phyloP scores from a whole-genome alignment of 2,797 vertebrate species.

The Buphagus erythrorhynchus region DNA sequence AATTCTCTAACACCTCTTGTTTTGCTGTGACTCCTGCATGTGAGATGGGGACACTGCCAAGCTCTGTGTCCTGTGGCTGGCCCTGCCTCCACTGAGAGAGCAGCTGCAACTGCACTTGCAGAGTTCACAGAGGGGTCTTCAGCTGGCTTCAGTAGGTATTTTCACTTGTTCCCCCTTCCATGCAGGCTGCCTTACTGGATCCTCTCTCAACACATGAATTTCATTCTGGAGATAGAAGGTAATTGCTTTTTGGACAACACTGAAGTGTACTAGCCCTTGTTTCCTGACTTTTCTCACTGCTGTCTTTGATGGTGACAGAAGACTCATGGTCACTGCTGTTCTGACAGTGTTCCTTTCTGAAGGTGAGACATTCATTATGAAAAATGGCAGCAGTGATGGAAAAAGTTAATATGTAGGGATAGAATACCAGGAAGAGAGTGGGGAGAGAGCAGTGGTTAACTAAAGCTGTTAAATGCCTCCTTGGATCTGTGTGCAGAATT shows the following conservation, averaged over 20 bases:
- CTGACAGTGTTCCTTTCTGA: neutral
- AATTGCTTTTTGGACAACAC: neutral
- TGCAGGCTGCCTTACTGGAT: neutral
- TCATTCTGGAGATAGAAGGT: neutral
- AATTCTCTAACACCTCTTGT: neutral
- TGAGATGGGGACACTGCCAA: neutral
- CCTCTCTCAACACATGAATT: neutral
- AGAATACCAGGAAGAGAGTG: neutral
- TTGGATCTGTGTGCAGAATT: neutral
- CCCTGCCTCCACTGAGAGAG: neutral
- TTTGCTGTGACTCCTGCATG: neutral
- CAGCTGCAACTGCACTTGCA: neutral
- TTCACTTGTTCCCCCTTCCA: neutral
- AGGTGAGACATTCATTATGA: neutral
- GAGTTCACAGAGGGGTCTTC: neutral
- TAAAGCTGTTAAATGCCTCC: neutral
- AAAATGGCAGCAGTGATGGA: neutral
- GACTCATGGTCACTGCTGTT: accelerated
- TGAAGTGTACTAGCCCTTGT: neutral
- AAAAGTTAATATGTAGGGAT: neutral
- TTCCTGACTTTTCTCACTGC: neutral
- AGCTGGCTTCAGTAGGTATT: neutral
- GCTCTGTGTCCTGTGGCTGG: neutral
- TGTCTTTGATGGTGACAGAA: neutral
- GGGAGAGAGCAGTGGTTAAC: neutral